Conservation (phyloP, 2,888 invertebrate genomes). For the Aporophyla nigra region DNA sequence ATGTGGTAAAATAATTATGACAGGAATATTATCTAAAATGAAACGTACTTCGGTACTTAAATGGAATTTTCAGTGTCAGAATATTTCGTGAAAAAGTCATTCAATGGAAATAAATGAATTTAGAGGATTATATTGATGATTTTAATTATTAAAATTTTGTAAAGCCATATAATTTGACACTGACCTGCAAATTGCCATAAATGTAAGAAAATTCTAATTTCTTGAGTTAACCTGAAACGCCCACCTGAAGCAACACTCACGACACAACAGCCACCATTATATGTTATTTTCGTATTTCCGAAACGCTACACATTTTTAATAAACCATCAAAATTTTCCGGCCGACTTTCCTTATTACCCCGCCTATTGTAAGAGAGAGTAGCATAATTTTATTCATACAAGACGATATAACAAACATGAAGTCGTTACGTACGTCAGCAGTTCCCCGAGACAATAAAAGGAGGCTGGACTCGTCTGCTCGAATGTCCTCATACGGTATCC, state of each 20-base stretch:
- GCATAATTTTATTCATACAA: conserved; percentile 83
- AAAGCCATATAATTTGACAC: no score
- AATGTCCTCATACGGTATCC: conserved; percentile 86
- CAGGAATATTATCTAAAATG: not conserved
- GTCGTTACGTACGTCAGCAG: conserved; percentile 84
- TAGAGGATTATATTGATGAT: no score
- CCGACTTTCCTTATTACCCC: conserved; percentile 79
- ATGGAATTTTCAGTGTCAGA: not conserved
- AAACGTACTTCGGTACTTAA: not conserved
- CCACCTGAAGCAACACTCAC: not conserved
- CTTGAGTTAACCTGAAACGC: no score
- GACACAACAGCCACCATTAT: not conserved
- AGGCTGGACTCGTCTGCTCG: conserved; percentile 87
- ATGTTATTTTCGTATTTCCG: conserved; percentile 32
- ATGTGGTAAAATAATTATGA: not conserved
- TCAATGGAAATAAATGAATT: no score
- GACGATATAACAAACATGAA: conserved; percentile 82
- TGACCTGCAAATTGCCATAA: no score
- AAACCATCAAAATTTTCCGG: conserved; percentile 65
- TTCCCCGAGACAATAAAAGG: conserved; percentile 86
- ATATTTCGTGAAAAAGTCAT: no score
- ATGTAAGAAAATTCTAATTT: no score
- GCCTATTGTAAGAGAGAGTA: conserved; percentile 74
- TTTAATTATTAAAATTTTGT: no score
- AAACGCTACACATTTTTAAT: conserved; percentile 61